Conservation (phyloP, 2,797 vertebrate species). For the Hapalemur alaotrensis region DNA sequence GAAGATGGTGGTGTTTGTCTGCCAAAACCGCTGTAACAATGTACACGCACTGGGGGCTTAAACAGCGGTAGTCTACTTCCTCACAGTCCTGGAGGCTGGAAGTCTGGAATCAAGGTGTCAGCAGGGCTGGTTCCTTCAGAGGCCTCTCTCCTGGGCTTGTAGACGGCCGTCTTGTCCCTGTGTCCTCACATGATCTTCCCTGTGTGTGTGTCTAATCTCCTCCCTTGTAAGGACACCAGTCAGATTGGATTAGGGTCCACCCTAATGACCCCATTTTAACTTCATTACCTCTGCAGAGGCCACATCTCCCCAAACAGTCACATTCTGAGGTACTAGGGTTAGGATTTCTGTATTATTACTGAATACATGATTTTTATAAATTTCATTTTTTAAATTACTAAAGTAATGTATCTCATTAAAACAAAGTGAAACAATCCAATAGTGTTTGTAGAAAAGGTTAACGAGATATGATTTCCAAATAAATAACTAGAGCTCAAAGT, state of each 20-base stretch:
- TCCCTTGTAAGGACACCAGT: not conserved
- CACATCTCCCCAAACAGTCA: not conserved
- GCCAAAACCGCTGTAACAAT: no score
- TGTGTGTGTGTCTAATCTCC: not conserved
- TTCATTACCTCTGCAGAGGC: not conserved
- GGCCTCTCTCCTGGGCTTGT: not conserved
- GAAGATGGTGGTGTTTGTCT: not conserved
- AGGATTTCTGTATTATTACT: not conserved
- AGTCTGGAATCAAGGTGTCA: not conserved
- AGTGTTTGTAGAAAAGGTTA: not conserved
- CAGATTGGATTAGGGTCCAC: not conserved
- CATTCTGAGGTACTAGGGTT: not conserved
- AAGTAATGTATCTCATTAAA: not conserved
- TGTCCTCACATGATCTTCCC: not conserved
- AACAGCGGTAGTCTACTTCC: not conserved
- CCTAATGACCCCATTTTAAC: not conserved
- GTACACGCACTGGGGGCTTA: not conserved
- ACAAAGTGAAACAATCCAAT: not conserved
- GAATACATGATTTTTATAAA: not conserved
- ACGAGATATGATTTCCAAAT: not conserved
- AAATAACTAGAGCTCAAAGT: not conserved
- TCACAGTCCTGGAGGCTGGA: not conserved
- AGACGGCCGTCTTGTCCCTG: rapidly evolving
- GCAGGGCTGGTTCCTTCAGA: not conserved
- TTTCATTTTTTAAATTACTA: not conserved